These are phyloP conservation scores for Pachliopta kotzebuea DNA, from an alignment of 2,888 invertebrate genomes.

Conservation along the genomic window DNA sequence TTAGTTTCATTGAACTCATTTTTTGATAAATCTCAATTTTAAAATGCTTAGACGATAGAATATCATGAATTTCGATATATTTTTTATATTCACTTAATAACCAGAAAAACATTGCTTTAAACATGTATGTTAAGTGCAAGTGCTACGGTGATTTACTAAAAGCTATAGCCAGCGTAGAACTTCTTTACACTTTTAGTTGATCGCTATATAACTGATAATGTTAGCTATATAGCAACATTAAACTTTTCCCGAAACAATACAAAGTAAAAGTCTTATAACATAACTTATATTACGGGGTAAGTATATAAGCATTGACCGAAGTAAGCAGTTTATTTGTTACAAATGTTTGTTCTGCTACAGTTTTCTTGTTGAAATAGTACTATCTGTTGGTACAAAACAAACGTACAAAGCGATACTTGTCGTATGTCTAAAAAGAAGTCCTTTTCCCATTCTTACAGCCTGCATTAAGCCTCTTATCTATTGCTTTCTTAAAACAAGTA, in stretches of 20 bases:
- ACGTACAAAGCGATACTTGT: not conserved
- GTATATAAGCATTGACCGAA: not conserved
- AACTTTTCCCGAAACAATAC: too few species aligned
- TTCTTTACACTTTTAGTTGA: not conserved
- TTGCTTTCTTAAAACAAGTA: slow-evolving; percentile 1
- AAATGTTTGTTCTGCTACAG: not conserved
- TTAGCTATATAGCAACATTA: too few species aligned
- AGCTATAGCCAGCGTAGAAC: not conserved
- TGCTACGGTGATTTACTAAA: not conserved
- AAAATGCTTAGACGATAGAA: too few species aligned
- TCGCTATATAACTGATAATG: too few species aligned
- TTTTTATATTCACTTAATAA: too few species aligned
- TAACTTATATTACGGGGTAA: too few species aligned
- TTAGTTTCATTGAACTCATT: too few species aligned
- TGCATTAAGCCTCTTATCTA: slow-evolving; percentile 15
- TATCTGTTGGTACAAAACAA: not conserved
- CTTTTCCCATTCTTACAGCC: slow-evolving; percentile 14
- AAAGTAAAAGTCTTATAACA: too few species aligned
- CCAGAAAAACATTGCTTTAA: not conserved
- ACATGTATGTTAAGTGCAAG: not conserved
- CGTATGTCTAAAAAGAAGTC: slow-evolving; percentile 7
- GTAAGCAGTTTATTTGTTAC: not conserved
- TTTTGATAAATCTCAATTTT: too few species aligned
- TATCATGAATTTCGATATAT: too few species aligned
- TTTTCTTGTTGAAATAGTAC: not conserved